Conservation (phyloP, 2,888 invertebrate species). For the Oscheius onirici region DNA sequence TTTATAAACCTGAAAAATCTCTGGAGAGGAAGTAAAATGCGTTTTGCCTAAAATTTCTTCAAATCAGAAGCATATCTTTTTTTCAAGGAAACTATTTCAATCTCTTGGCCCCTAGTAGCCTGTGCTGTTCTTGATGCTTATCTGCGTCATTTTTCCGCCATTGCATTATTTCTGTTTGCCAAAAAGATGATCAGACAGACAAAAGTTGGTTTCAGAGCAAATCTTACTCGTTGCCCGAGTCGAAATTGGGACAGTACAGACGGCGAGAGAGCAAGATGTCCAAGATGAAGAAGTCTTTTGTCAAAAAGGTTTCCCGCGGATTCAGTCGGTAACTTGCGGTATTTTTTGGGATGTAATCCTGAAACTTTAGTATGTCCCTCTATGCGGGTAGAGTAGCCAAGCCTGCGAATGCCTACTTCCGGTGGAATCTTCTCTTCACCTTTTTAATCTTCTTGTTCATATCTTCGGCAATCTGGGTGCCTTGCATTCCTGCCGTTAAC, state of each 20-base stretch:
- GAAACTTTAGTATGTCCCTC: constrained; percentile 11
- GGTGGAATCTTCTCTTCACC: constrained; percentile 68
- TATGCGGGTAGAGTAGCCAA: constrained; percentile 62
- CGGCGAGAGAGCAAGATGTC: constrained; percentile 7
- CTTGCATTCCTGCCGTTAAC: constrained; percentile 54
- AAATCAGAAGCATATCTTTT: no score
- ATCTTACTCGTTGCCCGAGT: constrained; percentile 24
- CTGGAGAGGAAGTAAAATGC: no score
- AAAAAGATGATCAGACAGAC: background rate
- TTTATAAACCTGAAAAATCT: no score
- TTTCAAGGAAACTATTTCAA: no score
- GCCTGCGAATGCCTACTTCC: constrained; percentile 59
- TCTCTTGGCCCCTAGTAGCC: background rate
- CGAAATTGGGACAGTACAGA: constrained; percentile 1
- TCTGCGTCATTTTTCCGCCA: background rate
- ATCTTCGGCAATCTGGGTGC: constrained; percentile 63
- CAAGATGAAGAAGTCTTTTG: constrained; percentile 43
- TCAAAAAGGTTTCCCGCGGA: constrained; percentile 42
- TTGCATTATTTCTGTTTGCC: no score
- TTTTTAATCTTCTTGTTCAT: constrained; percentile 63
- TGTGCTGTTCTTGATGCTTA: background rate
- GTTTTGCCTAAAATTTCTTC: no score
- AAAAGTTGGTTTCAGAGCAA: constrained; percentile 15
- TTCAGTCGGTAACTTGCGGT: constrained; percentile 34
- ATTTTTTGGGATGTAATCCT: background rate